phyloP scores from a whole-genome alignment of 2,888 invertebrate species.

The Leptura quadrifasciata region DNA sequence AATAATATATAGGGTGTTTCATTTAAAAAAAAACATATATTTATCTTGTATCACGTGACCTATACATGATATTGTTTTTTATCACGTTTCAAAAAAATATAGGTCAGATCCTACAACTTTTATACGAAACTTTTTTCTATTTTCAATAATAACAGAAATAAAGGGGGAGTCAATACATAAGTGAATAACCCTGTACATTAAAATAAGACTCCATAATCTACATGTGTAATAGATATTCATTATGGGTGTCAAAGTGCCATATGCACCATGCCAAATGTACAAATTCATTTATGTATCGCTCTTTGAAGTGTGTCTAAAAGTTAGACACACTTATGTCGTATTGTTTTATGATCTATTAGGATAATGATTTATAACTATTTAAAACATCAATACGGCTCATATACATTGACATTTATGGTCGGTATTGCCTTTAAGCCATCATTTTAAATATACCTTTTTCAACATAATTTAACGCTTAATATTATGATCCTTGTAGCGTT shows the following conservation, averaged over 20 bases:
- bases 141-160: too few species aligned
- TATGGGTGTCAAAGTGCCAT: not conserved
- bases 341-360: slow-evolving; percentile 41
- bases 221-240: not conserved
- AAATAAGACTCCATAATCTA: too few species aligned
- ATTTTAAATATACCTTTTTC: slow-evolving; percentile 29
- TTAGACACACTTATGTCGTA: slow-evolving; percentile 10
- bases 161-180: too few species aligned
- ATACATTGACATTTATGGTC: slow-evolving; percentile 37
- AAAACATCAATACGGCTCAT: slow-evolving; percentile 38
- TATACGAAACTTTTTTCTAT: too few species aligned
- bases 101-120: too few species aligned
- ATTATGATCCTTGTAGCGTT: not conserved
- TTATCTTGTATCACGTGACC: too few species aligned
- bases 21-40: too few species aligned
- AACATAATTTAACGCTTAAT: slow-evolving; percentile 32
- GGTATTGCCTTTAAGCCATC: slow-evolving; percentile 18
- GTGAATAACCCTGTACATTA: too few species aligned
- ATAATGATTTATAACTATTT: slow-evolving; percentile 39
- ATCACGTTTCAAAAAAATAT: too few species aligned
- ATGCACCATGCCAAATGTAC: not conserved
- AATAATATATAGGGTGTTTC: too few species aligned
- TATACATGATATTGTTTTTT: too few species aligned
- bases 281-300: not conserved
- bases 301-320: not conserved